A percentile compares a stretch with the other conserved stretches of the same genome.
phyloP scores from a whole-genome alignment of 2,797 vertebrate genomes.

The Ceryle rudis region DNA sequence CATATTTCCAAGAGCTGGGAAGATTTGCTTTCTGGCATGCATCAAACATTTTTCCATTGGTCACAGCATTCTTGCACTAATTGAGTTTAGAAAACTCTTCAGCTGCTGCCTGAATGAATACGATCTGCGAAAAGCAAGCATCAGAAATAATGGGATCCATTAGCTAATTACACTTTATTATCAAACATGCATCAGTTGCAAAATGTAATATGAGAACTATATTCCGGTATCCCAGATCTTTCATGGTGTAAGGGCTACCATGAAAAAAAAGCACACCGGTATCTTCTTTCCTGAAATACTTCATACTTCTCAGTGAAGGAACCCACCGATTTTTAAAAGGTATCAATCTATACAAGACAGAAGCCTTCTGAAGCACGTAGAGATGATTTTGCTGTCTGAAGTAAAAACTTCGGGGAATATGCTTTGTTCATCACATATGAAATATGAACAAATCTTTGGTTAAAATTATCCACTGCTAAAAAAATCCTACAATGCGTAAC shows the following conservation, averaged over 20 bases:
- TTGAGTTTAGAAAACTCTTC: conserved; percentile 66
- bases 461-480: conserved; percentile 10
- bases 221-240: background rate
- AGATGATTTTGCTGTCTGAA: background rate
- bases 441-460: background rate
- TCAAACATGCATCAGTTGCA: conserved; percentile 10
- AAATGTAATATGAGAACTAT: conserved; percentile 18
- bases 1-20: conserved; percentile 54
- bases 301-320: background rate
- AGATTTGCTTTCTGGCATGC: conserved; percentile 63
- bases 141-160: conserved; percentile 47
- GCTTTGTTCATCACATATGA: background rate
- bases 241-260: background rate
- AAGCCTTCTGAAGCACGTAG: background rate
- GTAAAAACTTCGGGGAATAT: background rate
- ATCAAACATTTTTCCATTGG: conserved; percentile 69
- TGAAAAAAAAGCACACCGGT: background rate
- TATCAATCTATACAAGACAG: background rate
- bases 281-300: background rate
- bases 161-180: conserved; percentile 47
- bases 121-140: conserved; percentile 11
- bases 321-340: background rate
- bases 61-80: conserved; percentile 67
- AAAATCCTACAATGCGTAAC: background rate
- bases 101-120: conserved; percentile 36